Evolutionary conservation across 2,888 invertebrate species (phyloP), one percentile per base, ranked within the genome.

Genomic region (Tolmerus cingulatus): DNA sequence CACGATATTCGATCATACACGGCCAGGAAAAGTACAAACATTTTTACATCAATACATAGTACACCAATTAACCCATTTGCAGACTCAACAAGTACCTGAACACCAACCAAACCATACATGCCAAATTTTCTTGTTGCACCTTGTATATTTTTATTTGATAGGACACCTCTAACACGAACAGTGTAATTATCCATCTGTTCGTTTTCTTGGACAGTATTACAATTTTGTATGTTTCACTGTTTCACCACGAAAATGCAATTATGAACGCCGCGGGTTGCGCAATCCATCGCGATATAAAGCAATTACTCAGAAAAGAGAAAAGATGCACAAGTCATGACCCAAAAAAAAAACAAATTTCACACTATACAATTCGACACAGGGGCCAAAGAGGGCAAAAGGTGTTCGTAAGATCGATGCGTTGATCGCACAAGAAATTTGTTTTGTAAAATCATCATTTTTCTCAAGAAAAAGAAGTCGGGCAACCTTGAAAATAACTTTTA

Each of bases 321-420:
- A 79, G 79, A 79, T 79, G 46, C 51, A 55, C 51, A 79, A 79
- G 51, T 79, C 79, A 79, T 79, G 79, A 79, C 79, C 79, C 51
- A 46, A 46, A 40, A 57, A 79, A 79, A 37, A 37, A 37, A 37
- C 9, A 34, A 34, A 34, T 46, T 34, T 79, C 51, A 46, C 79
- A 27, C 27, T 16, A n/a, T n/a, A 37, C 51, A 40, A 43, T 43
- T 79, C 14, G 37, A 79, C 40, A 51, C 1, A 27, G 51, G 78
- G n/a, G 27, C 12, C n/a, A 55, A n/a, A 55, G 55, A 16, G 55
- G 55, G n/a, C 55, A 55, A 55, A 55, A 66, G 27, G 34, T n/a
- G 76, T 37, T 0, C 30, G 76, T 37, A 30, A 37, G 34, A 34
- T 37, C 34, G 30, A 76, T 19, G 76, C 12, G 66, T 34, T 9